Percentiles rank a stretch among this genome's conserved stretches.
Evolutionary conservation across 2,113 vertebrate genomes (phyloP).

Genomic region (Tenrec ecaudatus): DNA sequence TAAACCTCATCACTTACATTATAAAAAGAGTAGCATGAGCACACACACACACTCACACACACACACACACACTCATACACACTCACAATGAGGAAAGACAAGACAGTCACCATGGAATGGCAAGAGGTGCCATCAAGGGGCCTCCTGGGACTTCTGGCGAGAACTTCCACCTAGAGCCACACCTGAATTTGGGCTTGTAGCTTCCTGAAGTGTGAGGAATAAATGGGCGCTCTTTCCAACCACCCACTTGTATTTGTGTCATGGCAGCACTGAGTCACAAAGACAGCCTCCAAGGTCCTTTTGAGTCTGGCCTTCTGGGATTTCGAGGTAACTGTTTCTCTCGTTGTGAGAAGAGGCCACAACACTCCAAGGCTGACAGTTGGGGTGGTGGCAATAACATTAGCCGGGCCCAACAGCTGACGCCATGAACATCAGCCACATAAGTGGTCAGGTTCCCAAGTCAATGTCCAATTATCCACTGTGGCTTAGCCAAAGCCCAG

Average conservation of each 20-base stretch:
- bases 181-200: background rate
- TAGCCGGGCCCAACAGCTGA: background rate
- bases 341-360: background rate
- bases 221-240: background rate
- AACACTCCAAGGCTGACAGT: background rate
- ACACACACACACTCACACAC: background rate
- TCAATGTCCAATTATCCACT: background rate
- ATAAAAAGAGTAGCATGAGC: background rate
- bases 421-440: background rate
- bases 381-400: background rate
- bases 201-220: background rate
- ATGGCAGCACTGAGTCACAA: background rate
- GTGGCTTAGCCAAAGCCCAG: background rate
- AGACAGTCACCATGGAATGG: background rate
- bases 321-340: background rate
- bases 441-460: background rate
- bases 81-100: background rate
- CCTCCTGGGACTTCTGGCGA: background rate
- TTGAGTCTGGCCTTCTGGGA: background rate
- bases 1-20: background rate
- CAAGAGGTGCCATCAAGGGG: background rate
- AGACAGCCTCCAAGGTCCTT: background rate
- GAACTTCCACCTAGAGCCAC: background rate
- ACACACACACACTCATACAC: too few species aligned
- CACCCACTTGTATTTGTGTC: background rate